Evolutionary conservation across 1,140 invertebrate genomes (phyloP).

Genomic region (Listronotus oregonensis): DNA sequence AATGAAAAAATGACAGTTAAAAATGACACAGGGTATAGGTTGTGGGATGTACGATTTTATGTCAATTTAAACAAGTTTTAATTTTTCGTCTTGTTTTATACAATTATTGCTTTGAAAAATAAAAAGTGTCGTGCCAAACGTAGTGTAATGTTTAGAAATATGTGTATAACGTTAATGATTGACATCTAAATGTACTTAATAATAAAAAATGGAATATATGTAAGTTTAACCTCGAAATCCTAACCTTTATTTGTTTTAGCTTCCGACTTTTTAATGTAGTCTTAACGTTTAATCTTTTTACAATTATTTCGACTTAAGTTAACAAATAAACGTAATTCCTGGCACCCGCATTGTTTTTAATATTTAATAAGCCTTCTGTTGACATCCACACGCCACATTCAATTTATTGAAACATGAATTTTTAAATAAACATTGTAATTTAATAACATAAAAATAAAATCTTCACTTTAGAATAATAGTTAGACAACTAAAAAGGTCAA

Average conservation of each 20-base stretch:
- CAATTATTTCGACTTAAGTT: conserved; percentile 5
- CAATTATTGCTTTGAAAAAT: conserved; percentile 12
- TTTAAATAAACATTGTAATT: conserved; percentile 36
- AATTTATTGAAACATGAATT: conserved; percentile 12
- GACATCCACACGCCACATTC: background rate
- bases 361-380: conserved; percentile 17
- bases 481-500: too few relatives aligned
- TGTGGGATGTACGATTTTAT: conserved; percentile 30
- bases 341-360: conserved; percentile 22
- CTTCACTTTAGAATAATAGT: too few relatives aligned
- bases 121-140: conserved; percentile 10
- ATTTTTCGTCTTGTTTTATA: conserved; percentile 17
- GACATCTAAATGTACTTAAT: conserved; percentile 14
- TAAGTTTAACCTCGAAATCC: conserved; percentile 34
- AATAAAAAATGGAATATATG: conserved; percentile 21
- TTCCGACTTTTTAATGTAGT: conserved; percentile 15
- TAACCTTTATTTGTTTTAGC: conserved; percentile 36
- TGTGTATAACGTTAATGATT: background rate
- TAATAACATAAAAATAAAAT: conserved; percentile 21
- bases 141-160: background rate
- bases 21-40: conserved; percentile 23
- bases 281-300: conserved; percentile 1
- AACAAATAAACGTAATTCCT: conserved; percentile 22
- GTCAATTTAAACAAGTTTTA: conserved; percentile 37
- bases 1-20: conserved; percentile 4